These are phyloP conservation scores for Calliphora vomitoria DNA, from an alignment of 2,888 invertebrate genomes.

Conservation along the genomic window DNA sequence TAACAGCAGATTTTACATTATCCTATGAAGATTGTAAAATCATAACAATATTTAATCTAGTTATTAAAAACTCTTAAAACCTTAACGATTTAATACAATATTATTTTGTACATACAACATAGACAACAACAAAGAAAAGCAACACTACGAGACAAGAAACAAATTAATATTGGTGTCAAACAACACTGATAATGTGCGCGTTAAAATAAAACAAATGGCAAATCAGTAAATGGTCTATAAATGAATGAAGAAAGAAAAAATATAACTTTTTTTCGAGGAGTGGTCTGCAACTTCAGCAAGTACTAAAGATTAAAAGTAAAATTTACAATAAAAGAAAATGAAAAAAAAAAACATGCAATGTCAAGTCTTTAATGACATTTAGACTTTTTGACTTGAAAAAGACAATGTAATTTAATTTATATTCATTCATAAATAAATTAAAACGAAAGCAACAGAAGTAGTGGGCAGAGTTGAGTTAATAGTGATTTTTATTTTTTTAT, in stretches of 20 bases:
- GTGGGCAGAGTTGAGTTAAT: too few relatives aligned
- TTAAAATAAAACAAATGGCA: slow-evolving; percentile 78
- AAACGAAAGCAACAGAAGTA: not conserved
- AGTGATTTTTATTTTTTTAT: too few relatives aligned
- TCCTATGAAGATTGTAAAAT: not conserved
- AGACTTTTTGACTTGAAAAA: slow-evolving; percentile 57
- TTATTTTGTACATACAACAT: slow-evolving; percentile 5
- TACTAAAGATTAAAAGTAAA: slow-evolving; percentile 19
- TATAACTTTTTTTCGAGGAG: slow-evolving; percentile 73
- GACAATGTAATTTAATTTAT: slow-evolving; percentile 67
- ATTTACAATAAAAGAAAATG: slow-evolving; percentile 10
- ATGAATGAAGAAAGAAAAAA: slow-evolving; percentile 67
- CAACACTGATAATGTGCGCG: slow-evolving; percentile 80
- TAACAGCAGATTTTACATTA: too few relatives aligned
- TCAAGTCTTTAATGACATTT: slow-evolving; percentile 64
- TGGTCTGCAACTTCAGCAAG: slow-evolving; percentile 70
- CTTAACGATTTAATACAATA: slow-evolving; percentile 29
- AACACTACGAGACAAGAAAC: slow-evolving; percentile 66
- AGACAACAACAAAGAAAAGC: slow-evolving; percentile 20
- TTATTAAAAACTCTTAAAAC: slow-evolving; percentile 32
- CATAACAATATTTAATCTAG: slow-evolving; percentile 61
- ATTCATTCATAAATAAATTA: slow-evolving; percentile 58
- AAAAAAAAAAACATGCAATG: slow-evolving; percentile 53
- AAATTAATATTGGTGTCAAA: slow-evolving; percentile 80
- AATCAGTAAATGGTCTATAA: slow-evolving; percentile 66